Base-by-base conservation (phyloP, 2,797 vertebrate species). In the Natrix natrix region DNA sequence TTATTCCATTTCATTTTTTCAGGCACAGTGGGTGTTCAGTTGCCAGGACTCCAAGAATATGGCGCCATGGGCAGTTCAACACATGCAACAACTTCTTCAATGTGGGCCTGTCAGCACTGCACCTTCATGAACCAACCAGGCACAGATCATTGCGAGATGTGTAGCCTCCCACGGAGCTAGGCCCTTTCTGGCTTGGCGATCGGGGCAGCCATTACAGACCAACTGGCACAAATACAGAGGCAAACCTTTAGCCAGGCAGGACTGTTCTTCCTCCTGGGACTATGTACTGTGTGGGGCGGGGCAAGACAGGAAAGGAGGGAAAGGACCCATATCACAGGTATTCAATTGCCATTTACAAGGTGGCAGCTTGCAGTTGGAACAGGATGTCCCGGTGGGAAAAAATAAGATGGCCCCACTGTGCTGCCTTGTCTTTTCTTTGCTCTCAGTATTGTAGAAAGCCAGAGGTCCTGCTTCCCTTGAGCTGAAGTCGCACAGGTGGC, bases 121-220 rank as follows among this genome's bases (percentile, higher is more conserved):
- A 99, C 99, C 98, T 99, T 99, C 97, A 99, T 99, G 99, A 99
- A 99, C 98, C 99, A 99, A 97, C 99, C 99, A 0, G 99, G 99
- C 97, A 99, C 98, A 0, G 99, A 99, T 97, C 99, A 98, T 97
- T 99, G 99, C 92, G 99, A 99, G 97, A 99, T 99, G 98, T 99
- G 99, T 98, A 99, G 99, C 97, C 98, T 99, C 95, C 99, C 99
- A 91, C 98, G 98, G 93, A 98, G 98, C 98, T 99, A 99, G 92
- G 94, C 92, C 93, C 26, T 3, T 0, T 43, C 52, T 88, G 54
- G 66, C 92, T 52, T 7, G 91, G 92, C 8, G 0, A 63, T 4
- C 90, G 56, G 59, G 57, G 91, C 88, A 8, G 94, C 91, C 95
- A 92, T 93, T 91, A 91, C 69, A 93, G 63, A 93, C 83, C 89